These are phyloP conservation scores for Tauraco erythrolophus DNA, from an alignment of 2,113 vertebrate genomes.

Conservation along the genomic window DNA sequence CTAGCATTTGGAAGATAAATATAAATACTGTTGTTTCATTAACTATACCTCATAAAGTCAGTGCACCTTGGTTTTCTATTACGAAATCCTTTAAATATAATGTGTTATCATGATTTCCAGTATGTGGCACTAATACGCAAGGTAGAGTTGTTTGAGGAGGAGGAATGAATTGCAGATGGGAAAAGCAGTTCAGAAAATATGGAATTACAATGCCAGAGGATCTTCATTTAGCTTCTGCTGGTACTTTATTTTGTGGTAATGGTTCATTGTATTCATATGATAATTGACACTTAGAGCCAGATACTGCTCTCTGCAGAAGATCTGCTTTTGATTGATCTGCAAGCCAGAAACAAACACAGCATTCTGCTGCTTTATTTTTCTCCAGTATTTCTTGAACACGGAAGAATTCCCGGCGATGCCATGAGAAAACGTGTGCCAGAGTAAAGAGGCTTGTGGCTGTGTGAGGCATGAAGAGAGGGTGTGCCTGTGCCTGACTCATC, in stretches of 20 bases:
- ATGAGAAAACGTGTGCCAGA: neutral
- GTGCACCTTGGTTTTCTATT: neutral
- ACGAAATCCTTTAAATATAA: neutral
- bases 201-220: neutral
- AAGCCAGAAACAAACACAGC: neutral
- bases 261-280: neutral
- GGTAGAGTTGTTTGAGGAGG: neutral
- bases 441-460: neutral
- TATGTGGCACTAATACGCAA: slow-evolving; percentile 55
- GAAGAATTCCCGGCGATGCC: neutral
- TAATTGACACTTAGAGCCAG: neutral
- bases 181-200: neutral
- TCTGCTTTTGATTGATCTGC: neutral
- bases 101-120: slow-evolving; percentile 23
- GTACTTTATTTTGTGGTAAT: neutral
- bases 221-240: neutral
- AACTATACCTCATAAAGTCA: neutral
- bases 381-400: neutral
- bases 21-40: neutral
- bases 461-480: neutral
- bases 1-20: neutral
- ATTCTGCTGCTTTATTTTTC: neutral
- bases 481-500: neutral
- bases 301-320: neutral
- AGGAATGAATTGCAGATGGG: neutral